A percentile compares a stretch with the other conserved stretches of the same genome.
These are phyloP conservation scores for Siderastrea radians DNA, from an alignment of 92 coral and sea anemone species.

Conservation along the genomic window DNA sequence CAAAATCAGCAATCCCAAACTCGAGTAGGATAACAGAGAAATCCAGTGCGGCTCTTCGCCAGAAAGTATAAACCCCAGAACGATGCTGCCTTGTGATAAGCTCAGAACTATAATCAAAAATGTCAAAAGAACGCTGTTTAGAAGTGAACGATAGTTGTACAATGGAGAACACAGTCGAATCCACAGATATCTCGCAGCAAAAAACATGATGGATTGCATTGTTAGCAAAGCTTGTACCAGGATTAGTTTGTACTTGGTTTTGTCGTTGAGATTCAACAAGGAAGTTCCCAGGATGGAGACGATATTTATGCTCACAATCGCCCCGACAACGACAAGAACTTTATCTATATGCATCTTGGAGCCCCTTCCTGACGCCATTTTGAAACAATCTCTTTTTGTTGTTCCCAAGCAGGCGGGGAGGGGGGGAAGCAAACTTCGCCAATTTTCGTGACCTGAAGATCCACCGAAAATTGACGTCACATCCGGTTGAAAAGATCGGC, in stretches of 20 bases:
- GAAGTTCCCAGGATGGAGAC: conserved; percentile 77
- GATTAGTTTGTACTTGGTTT: conserved; percentile 73
- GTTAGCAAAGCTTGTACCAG: conserved; percentile 74
- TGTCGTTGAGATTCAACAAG: conserved; percentile 71
- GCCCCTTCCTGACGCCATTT: conserved; percentile 64
- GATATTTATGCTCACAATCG: conserved; percentile 71
- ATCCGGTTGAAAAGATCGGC: no score
- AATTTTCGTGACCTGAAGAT: no score
- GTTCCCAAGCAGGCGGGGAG: no score
- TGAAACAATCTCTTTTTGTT: not conserved
- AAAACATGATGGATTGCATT: conserved; percentile 72
- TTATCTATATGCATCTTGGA: conserved; percentile 30
- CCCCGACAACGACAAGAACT: conserved; percentile 67
- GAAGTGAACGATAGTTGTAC: conserved; percentile 33
- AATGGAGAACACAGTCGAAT: conserved; percentile 72
- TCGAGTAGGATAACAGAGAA: conserved; percentile 65
- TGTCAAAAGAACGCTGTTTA: conserved; percentile 47
- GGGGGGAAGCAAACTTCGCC: no score
- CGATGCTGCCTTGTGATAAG: conserved; percentile 78
- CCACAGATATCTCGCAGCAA: conserved; percentile 81
- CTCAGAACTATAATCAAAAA: conserved; percentile 63
- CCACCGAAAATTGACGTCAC: no score
- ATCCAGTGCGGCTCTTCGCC: conserved; percentile 85
- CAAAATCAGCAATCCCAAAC: conserved; percentile 74
- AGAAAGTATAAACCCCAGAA: conserved; percentile 82